Conservation (phyloP, 2,888 invertebrate species). For the Brassicogethes aeneus region DNA sequence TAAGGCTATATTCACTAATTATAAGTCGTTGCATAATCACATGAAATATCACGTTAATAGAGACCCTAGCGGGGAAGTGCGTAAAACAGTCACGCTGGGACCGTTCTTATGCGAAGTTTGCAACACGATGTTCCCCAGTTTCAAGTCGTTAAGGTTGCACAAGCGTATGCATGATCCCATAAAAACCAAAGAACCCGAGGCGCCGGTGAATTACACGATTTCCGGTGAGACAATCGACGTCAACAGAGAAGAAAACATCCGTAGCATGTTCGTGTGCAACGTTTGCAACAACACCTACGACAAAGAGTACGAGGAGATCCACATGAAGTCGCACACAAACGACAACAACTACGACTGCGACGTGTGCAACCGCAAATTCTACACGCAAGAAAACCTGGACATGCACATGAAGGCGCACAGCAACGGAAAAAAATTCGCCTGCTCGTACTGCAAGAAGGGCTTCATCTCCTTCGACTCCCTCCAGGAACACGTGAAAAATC, state of each 20-base stretch:
- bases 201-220: conserved; percentile 40
- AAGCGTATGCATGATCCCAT: conserved; percentile 66
- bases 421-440: conserved; percentile 42
- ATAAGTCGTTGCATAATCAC: conserved; percentile 47
- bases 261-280: conserved; percentile 32
- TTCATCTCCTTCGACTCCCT: conserved; percentile 33
- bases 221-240: conserved; percentile 29
- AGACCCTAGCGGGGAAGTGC: conserved; percentile 13
- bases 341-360: conserved; percentile 51
- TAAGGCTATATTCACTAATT: conserved; percentile 41
- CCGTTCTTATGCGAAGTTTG: conserved; percentile 55
- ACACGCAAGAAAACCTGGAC: conserved; percentile 52
- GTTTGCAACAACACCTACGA: conserved; percentile 47
- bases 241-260: conserved; percentile 35
- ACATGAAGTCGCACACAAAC: conserved; percentile 57
- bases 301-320: conserved; percentile 48
- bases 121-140: conserved; percentile 55
- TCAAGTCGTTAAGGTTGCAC: conserved; percentile 60
- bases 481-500: conserved; percentile 30
- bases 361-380: conserved; percentile 66
- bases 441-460: conserved; percentile 37
- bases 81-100: conserved; percentile 23
- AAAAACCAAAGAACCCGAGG: conserved; percentile 45
- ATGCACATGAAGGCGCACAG: conserved; percentile 69
- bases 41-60: conserved; percentile 48